Evolutionary conservation across 35 echinoderm and acorn worm species (phyloP).

Genomic region (Stichopus chloronotus): DNA sequence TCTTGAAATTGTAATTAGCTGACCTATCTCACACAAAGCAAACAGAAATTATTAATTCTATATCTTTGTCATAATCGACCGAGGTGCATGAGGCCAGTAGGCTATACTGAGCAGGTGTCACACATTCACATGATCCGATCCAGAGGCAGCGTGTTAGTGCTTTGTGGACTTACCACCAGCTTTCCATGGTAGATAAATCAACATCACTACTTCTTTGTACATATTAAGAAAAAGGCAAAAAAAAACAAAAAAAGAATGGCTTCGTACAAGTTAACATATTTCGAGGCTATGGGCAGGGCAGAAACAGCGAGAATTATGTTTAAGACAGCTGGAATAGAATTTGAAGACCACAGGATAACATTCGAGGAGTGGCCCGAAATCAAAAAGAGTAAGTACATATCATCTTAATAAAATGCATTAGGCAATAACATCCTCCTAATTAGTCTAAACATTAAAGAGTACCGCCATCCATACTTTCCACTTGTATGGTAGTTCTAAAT

Average conservation of each 20-base stretch:
- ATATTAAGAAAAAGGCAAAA: not conserved
- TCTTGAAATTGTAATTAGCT: too few relatives aligned
- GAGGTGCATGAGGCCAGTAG: too few relatives aligned
- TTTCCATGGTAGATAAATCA: not conserved
- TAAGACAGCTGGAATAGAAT: constrained; percentile 31
- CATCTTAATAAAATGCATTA: too few relatives aligned
- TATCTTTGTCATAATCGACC: too few relatives aligned
- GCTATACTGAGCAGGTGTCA: too few relatives aligned
- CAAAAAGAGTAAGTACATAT: constrained; percentile 42
- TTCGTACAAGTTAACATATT: constrained; percentile 42
- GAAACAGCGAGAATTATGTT: constrained; percentile 24
- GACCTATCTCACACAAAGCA: too few relatives aligned
- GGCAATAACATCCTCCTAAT: too few relatives aligned
- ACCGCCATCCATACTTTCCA: too few relatives aligned
- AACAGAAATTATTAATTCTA: too few relatives aligned
- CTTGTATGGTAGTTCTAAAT: too few relatives aligned
- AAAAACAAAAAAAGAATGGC: not conserved
- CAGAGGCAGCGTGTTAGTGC: not conserved
- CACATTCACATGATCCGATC: not conserved
- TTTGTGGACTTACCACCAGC: not conserved
- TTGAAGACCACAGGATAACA: constrained; percentile 35
- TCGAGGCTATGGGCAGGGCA: constrained; percentile 1
- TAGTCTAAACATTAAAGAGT: too few relatives aligned
- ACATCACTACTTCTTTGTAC: not conserved
- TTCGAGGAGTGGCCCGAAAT: constrained; percentile 11